A percentile compares a stretch with the other conserved stretches of the same genome.
phyloP scores from a whole-genome alignment of 2,888 invertebrate species.

The Pyralis farinalis region DNA sequence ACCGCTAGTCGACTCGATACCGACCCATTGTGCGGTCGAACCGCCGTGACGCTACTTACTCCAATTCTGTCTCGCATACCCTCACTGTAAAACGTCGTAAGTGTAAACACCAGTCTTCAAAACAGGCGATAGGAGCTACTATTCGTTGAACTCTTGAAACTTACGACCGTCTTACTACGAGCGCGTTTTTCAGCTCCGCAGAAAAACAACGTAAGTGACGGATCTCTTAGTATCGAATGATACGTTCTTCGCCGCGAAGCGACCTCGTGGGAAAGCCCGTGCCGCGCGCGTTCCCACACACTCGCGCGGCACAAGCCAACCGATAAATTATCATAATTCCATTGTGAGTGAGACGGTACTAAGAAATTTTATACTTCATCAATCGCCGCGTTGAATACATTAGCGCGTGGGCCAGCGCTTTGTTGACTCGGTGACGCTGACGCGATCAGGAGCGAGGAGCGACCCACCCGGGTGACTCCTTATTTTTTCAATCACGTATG shows the following conservation, averaged over 20 bases:
- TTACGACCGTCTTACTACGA: conserved; percentile 43
- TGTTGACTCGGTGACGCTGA: conserved; percentile 57
- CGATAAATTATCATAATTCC: conserved; percentile 82
- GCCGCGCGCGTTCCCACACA: conserved; percentile 81
- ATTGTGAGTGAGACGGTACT: conserved; percentile 81
- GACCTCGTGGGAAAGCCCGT: conserved; percentile 78
- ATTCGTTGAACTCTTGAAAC: conserved; percentile 29
- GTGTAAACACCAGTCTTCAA: conserved; percentile 36
- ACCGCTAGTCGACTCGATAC: conserved; percentile 74
- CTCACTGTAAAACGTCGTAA: conserved; percentile 58
- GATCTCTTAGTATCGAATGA: conserved; percentile 27
- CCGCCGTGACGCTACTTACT: conserved; percentile 80
- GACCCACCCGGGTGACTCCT: conserved; percentile 37
- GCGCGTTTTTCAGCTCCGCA: conserved; percentile 18
- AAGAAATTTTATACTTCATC: conserved; percentile 81
- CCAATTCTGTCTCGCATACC: conserved; percentile 68
- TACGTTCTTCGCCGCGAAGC: conserved; percentile 50
- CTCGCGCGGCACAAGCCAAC: conserved; percentile 79
- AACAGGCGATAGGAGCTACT: conserved; percentile 34
- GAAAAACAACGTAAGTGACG: conserved; percentile 55
- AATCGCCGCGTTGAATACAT: conserved; percentile 78
- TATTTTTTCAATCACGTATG: conserved; percentile 54
- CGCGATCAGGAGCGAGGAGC: conserved; percentile 26
- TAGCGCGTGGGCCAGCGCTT: conserved; percentile 74
- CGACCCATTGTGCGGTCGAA: conserved; percentile 76